A percentile compares a stretch with the other conserved stretches of the same genome.
phyloP scores from a whole-genome alignment of 2,113 vertebrate species.

The Romanogobio albipinnatus region DNA sequence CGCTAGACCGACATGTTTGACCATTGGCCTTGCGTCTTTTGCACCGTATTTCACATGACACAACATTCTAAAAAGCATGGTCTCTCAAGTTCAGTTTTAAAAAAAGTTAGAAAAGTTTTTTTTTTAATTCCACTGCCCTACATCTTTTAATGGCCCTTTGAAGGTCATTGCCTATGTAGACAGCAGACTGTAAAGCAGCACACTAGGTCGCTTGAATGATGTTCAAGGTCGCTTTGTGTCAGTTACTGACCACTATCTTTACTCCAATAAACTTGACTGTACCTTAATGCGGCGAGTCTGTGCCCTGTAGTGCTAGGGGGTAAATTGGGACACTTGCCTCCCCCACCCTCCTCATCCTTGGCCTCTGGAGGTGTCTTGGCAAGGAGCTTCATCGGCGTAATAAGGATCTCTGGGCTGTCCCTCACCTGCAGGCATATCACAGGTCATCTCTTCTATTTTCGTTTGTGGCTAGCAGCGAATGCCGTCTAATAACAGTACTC shows the following conservation, averaged over 20 bases:
- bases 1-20: background rate
- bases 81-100: background rate
- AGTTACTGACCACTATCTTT: background rate
- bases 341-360: slow-evolving; percentile 18
- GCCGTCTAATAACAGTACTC: slow-evolving; percentile 19
- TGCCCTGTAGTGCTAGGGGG: background rate
- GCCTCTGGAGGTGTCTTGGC: slow-evolving; percentile 39
- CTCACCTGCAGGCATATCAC: slow-evolving; percentile 37
- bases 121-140: background rate
- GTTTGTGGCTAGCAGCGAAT: slow-evolving; percentile 21
- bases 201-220: background rate
- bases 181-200: background rate
- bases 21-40: background rate
- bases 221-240: slow-evolving; percentile 3
- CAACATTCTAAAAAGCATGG: background rate
- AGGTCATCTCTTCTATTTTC: slow-evolving; percentile 51
- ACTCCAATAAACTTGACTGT: background rate
- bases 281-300: slow-evolving; percentile 19
- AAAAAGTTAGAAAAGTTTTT: background rate
- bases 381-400: slow-evolving; percentile 32
- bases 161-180: background rate
- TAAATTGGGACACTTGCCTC: slow-evolving; percentile 2
- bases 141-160: background rate
- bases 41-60: background rate
- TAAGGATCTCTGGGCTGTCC: slow-evolving; percentile 42